Conservation (phyloP, 2,888 invertebrate species). For the Cheilosia pagana region DNA sequence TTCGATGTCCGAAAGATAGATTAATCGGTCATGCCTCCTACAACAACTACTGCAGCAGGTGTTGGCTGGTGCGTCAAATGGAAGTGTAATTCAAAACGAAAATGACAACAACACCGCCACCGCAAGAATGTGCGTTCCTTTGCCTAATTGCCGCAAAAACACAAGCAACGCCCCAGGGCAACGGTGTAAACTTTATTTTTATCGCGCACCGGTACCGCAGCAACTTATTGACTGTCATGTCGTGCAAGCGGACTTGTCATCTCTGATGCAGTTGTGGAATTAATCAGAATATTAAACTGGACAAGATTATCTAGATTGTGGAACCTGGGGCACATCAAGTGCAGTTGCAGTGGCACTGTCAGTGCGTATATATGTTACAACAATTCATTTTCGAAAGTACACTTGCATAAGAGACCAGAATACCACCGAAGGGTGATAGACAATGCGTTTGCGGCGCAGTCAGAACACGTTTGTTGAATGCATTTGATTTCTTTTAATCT, state of each 20-base stretch:
- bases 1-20: background rate
- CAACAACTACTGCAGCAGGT: background rate
- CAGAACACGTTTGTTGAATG: constrained; percentile 37
- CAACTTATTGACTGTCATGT: constrained; percentile 20
- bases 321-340: constrained; percentile 20
- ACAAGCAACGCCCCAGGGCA: constrained; percentile 4
- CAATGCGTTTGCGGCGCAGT: constrained; percentile 23
- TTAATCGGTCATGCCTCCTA: constrained; percentile 33
- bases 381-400: constrained; percentile 29
- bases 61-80: constrained; percentile 4
- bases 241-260: constrained; percentile 12
- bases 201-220: constrained; percentile 1
- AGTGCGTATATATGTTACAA: constrained; percentile 2
- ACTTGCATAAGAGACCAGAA: constrained; percentile 5
- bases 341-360: background rate
- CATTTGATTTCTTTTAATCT: constrained; percentile 9
- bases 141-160: constrained; percentile 31
- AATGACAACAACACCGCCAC: constrained; percentile 19
- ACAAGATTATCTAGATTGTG: constrained; percentile 32
- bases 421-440: constrained; percentile 31
- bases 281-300: constrained; percentile 44
- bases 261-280: constrained; percentile 12
- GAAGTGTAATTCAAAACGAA: constrained; percentile 18
- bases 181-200: constrained; percentile 13
- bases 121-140: constrained; percentile 25